Conservation (phyloP, 2,888 invertebrate genomes). For the Caenorhabditis auriculariae region DNA sequence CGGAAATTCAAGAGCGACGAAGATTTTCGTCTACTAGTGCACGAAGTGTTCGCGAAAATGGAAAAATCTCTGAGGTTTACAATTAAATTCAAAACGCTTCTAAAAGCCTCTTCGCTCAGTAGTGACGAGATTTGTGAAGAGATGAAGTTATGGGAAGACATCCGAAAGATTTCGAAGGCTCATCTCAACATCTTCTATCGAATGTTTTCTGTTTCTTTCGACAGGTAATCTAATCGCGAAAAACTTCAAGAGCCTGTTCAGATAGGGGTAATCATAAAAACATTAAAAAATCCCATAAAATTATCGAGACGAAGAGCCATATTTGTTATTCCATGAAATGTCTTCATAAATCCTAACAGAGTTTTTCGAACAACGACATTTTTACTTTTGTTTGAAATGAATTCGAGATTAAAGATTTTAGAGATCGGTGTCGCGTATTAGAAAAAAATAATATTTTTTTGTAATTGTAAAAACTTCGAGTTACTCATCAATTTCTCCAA, state of each 20-base stretch:
- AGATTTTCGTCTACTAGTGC: slow-evolving; percentile 34
- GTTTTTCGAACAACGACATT: too few relatives aligned
- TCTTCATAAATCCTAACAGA: too few relatives aligned
- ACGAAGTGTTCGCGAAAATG: slow-evolving; percentile 40
- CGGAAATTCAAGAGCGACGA: slow-evolving; percentile 37
- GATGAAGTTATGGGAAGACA: slow-evolving; percentile 49
- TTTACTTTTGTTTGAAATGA: too few relatives aligned
- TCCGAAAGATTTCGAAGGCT: slow-evolving; percentile 34
- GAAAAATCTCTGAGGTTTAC: slow-evolving; percentile 29
- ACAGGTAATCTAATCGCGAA: slow-evolving; percentile 15
- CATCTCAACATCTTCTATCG: slow-evolving; percentile 52
- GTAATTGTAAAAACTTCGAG: too few relatives aligned
- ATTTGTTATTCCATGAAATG: too few relatives aligned
- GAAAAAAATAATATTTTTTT: too few relatives aligned
- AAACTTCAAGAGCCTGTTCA: slow-evolving; percentile 1
- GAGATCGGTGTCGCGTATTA: too few relatives aligned
- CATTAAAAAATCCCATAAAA: neutral
- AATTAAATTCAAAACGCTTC: neutral
- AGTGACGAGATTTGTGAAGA: slow-evolving; percentile 9
- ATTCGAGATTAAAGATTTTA: too few relatives aligned
- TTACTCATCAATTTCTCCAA: too few relatives aligned
- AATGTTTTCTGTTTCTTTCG: slow-evolving; percentile 46
- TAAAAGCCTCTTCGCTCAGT: neutral
- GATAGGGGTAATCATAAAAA: slow-evolving; percentile 27
- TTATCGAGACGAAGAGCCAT: too few relatives aligned